These are phyloP conservation scores for Loxodonta africana DNA, from an alignment of 2,113 vertebrate genomes.

Conservation along the genomic window DNA sequence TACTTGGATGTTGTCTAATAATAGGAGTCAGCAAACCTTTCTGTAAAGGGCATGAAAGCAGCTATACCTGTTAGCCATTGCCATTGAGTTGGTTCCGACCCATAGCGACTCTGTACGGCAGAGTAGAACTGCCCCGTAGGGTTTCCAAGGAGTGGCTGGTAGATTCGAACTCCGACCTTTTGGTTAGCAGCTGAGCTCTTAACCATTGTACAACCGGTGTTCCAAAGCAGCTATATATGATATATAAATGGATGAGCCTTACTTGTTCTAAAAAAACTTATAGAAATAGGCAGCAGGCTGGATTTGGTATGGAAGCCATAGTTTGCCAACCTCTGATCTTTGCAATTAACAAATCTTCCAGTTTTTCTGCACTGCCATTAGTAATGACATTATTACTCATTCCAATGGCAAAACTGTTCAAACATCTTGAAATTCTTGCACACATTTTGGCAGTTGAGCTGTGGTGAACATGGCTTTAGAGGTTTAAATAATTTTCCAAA, in stretches of 20 bases:
- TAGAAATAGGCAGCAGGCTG: not conserved
- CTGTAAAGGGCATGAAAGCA: not conserved
- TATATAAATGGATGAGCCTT: not conserved
- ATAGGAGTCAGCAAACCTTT: not conserved
- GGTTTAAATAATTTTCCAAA: not conserved
- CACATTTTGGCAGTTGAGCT: not conserved
- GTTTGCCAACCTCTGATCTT: not conserved
- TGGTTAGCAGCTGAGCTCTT: too few relatives aligned
- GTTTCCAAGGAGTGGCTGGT: too few relatives aligned
- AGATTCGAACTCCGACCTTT: too few relatives aligned
- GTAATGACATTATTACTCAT: not conserved
- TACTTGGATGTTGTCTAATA: constrained; percentile 32
- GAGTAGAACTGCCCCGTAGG: too few relatives aligned
- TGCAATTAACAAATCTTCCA: not conserved
- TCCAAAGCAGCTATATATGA: not conserved
- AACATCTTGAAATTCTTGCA: constrained; percentile 21
- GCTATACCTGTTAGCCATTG: too few relatives aligned
- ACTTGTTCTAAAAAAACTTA: constrained; percentile 49
- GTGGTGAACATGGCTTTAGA: not conserved
- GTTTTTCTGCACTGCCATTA: not conserved
- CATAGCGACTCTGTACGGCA: too few relatives aligned
- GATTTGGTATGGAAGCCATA: not conserved
- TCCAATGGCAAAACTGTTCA: not conserved
- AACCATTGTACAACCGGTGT: too few relatives aligned
- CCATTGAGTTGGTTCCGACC: too few relatives aligned